Conservation (phyloP, 1,140 invertebrate genomes). For the Streblospio benedicti region DNA sequence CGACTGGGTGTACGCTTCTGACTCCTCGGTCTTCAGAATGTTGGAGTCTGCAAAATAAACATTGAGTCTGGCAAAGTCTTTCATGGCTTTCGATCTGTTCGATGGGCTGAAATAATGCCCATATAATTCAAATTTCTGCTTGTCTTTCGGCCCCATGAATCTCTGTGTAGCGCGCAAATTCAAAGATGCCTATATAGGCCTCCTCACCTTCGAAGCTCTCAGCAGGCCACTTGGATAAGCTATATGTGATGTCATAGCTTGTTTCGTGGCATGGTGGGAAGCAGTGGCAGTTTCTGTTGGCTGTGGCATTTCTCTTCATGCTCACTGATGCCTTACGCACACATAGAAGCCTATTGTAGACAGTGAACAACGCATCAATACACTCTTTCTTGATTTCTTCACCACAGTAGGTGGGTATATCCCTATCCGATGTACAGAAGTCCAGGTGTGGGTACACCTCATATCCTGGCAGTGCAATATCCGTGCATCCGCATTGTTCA, state of each 20-base stretch:
- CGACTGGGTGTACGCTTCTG: not conserved
- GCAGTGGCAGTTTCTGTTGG: not conserved
- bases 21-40: conserved; percentile 9
- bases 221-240: conserved; percentile 14
- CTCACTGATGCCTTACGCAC: not conserved
- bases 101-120: not conserved
- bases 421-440: conserved; percentile 6
- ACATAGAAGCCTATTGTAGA: conserved; percentile 3
- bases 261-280: conserved; percentile 9
- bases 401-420: not conserved
- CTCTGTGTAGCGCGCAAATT: not conserved
- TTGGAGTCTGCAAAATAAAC: conserved; percentile 13
- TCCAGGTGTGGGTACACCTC: not conserved
- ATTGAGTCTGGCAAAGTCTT: conserved; percentile 11
- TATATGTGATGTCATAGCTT: conserved; percentile 11
- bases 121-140: not conserved
- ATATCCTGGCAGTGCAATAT: conserved; percentile 13
- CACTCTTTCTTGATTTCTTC: not conserved
- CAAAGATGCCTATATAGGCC: conserved; percentile 12
- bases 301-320: not conserved
- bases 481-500: not conserved
- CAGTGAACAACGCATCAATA: not conserved
- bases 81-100: not conserved
- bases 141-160: conserved; percentile 2
- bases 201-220: conserved; percentile 13